These are phyloP conservation scores for Antheraea yamamai DNA, from an alignment of 2,888 invertebrate species.

Conservation along the genomic window DNA sequence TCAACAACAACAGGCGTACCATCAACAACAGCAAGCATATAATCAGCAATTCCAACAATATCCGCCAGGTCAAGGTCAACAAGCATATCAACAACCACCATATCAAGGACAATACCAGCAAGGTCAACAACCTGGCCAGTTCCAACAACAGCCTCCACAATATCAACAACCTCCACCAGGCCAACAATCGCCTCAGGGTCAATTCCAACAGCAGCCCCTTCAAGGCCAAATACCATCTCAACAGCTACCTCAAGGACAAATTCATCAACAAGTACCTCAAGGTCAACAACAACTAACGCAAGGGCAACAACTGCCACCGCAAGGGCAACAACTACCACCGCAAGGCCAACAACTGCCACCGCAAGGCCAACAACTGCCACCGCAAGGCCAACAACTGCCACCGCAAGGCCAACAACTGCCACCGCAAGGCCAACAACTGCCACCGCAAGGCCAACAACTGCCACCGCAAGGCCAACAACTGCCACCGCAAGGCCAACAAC, in stretches of 20 bases:
- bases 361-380: conserved; percentile 35
- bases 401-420: conserved; percentile 18
- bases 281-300: conserved; percentile 36
- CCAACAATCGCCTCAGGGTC: conserved; percentile 36
- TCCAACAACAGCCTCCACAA: conserved; percentile 24
- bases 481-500: no score
- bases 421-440: no score
- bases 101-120: conserved; percentile 30
- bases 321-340: conserved; percentile 17
- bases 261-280: conserved; percentile 34
- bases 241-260: conserved; percentile 33
- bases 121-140: conserved; percentile 27
- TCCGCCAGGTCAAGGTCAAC: conserved; percentile 39
- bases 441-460: no score
- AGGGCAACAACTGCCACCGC: conserved; percentile 32
- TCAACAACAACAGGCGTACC: conserved; percentile 51
- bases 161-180: conserved; percentile 21
- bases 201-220: conserved; percentile 35
- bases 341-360: conserved; percentile 29
- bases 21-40: conserved; percentile 34
- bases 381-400: conserved; percentile 35
- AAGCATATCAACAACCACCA: conserved; percentile 36
- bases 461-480: no score
- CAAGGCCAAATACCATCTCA: conserved; percentile 34
- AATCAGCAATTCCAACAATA: conserved; percentile 43